These are phyloP conservation scores for Sturmia bella DNA, from an alignment of 2,888 invertebrate species.

Conservation along the genomic window DNA sequence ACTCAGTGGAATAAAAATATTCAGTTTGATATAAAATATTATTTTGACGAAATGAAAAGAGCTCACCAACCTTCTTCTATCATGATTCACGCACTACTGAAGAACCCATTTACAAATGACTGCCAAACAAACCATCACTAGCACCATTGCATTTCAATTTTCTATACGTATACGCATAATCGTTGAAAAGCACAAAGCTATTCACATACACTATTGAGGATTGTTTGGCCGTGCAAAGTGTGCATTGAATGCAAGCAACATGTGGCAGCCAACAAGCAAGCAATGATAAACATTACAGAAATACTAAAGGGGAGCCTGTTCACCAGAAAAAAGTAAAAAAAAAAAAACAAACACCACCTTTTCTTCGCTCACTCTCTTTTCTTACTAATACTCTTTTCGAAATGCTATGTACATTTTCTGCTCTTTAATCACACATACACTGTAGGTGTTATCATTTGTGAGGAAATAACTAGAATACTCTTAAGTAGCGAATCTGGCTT, in stretches of 20 bases:
- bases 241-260: conserved; percentile 75
- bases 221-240: not conserved
- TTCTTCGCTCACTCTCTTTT: conserved; percentile 13
- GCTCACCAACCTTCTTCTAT: conserved; percentile 80
- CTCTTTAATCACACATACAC: conserved; percentile 49
- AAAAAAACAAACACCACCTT: conserved; percentile 54
- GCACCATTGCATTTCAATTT: conserved; percentile 8
- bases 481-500: not conserved
- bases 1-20: conserved; percentile 45
- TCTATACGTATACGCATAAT: conserved; percentile 55
- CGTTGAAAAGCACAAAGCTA: conserved; percentile 53
- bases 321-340: conserved; percentile 24
- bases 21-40: conserved; percentile 50
- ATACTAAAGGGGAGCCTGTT: conserved; percentile 52
- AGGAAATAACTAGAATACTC: not conserved
- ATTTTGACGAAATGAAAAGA: conserved; percentile 42
- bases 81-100: conserved; percentile 71
- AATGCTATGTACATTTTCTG: not conserved
- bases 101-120: conserved; percentile 52
- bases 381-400: not conserved
- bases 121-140: conserved; percentile 56
- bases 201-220: conserved; percentile 16
- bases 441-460: conserved; percentile 38
- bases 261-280: conserved; percentile 73
- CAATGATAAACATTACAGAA: conserved; percentile 43